phyloP scores from a whole-genome alignment of 2,888 invertebrate species.

The Eupelmus urozonus region DNA sequence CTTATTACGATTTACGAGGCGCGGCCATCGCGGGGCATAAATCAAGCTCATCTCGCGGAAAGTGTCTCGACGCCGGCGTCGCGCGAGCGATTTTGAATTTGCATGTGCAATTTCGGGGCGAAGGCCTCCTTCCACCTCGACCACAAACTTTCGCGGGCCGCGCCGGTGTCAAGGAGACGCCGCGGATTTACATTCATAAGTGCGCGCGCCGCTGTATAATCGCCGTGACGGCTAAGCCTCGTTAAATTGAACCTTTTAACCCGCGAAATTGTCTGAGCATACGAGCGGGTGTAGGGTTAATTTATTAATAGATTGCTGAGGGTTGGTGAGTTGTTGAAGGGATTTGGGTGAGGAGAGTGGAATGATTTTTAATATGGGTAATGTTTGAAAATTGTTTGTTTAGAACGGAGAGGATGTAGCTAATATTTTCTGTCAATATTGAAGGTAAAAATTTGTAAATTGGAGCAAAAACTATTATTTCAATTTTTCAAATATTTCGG shows the following conservation, averaged over 20 bases:
- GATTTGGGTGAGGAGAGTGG: too few species aligned
- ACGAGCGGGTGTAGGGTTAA: constrained; percentile 8
- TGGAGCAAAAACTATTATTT: too few species aligned
- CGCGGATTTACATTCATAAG: constrained; percentile 35
- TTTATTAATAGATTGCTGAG: constrained; percentile 3
- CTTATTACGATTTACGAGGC: constrained; percentile 43
- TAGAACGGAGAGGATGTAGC: too few species aligned
- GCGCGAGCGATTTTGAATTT: constrained; percentile 63
- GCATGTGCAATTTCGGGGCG: constrained; percentile 62
- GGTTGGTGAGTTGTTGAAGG: too few species aligned
- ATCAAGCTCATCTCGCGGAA: constrained; percentile 61
- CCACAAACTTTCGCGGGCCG: constrained; percentile 11
- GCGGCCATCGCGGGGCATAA: constrained; percentile 59
- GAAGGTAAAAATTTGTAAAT: too few species aligned
- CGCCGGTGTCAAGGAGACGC: neutral
- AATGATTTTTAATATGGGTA: too few species aligned
- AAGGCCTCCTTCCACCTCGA: neutral
- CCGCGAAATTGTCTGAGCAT: constrained; percentile 32
- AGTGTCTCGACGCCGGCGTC: constrained; percentile 44
- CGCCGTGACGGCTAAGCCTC: constrained; percentile 31
- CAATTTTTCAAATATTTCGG: too few species aligned
- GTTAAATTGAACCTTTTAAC: constrained; percentile 50
- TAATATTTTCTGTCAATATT: too few species aligned
- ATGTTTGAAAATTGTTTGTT: too few species aligned
- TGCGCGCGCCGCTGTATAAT: constrained; percentile 19